A percentile compares a stretch with the other conserved stretches of the same genome.
phyloP scores from a whole-genome alignment of 2,797 vertebrate genomes.

The Taenioides sp. region DNA sequence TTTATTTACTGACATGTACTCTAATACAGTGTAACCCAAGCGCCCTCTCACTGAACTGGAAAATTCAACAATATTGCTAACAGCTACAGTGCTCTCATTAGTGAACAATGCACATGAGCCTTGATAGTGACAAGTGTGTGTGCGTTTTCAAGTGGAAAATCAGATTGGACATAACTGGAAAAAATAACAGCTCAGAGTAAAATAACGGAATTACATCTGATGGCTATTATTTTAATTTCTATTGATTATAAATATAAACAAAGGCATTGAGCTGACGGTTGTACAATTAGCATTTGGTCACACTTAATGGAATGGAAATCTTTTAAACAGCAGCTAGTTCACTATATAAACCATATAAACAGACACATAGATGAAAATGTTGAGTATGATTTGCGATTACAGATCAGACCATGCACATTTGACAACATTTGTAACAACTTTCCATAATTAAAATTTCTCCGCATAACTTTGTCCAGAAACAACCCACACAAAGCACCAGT shows the following conservation, averaged over 20 bases:
- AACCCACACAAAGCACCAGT: neutral
- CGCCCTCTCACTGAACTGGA: constrained; percentile 3
- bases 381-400: no score
- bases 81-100: neutral
- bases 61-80: constrained; percentile 5
- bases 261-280: constrained; percentile 29
- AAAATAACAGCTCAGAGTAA: neutral
- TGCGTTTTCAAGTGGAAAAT: neutral
- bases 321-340: constrained; percentile 28
- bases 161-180: neutral
- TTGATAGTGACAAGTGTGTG: constrained; percentile 13
- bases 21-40: neutral
- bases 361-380: no score
- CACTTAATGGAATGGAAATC: constrained; percentile 31
- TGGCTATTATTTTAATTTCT: neutral
- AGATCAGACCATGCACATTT: no score
- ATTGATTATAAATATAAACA: constrained; percentile 20
- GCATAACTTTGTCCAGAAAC: neutral
- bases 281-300: constrained; percentile 43
- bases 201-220: neutral
- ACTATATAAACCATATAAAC: no score
- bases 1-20: constrained; percentile 15
- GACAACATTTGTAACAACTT: no score
- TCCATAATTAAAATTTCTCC: neutral
- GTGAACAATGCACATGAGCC: constrained; percentile 4